A percentile compares a stretch with the other conserved stretches of the same genome.
phyloP scores from a whole-genome alignment of 2,888 invertebrate species.

The Dasypogon diadema region DNA sequence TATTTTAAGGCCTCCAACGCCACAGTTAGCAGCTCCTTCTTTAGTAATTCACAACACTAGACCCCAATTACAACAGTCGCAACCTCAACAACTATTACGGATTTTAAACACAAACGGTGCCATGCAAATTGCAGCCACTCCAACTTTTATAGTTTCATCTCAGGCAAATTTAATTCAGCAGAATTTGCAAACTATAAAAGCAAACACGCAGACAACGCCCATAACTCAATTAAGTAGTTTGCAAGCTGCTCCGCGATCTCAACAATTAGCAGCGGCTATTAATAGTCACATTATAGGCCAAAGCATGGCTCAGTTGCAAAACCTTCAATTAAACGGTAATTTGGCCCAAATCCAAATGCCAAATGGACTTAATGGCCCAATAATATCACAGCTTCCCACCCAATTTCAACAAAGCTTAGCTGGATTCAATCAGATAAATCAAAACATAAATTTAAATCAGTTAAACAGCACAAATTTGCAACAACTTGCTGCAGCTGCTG shows the following conservation, averaged over 20 bases:
- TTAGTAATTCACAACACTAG: slow-evolving; percentile 68
- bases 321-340: slow-evolving; percentile 66
- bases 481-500: slow-evolving; percentile 61
- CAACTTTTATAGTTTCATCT: slow-evolving; percentile 70
- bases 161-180: slow-evolving; percentile 69
- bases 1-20: slow-evolving; percentile 76
- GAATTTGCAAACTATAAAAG: slow-evolving; percentile 67
- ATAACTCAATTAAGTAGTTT: slow-evolving; percentile 66
- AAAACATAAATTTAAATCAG: slow-evolving; percentile 67
- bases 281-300: slow-evolving; percentile 67
- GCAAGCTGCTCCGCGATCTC: slow-evolving; percentile 67
- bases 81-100: slow-evolving; percentile 72
- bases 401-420: slow-evolving; percentile 66
- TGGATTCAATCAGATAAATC: slow-evolving; percentile 61
- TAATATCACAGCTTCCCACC: slow-evolving; percentile 67
- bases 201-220: slow-evolving; percentile 60
- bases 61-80: slow-evolving; percentile 63
- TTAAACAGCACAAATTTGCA: slow-evolving; percentile 66
- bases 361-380: slow-evolving; percentile 65
- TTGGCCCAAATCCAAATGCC: slow-evolving; percentile 69
- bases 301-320: slow-evolving; percentile 67
- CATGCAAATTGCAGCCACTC: slow-evolving; percentile 71
- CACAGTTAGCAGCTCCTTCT: slow-evolving; percentile 69
- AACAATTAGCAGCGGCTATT: slow-evolving; percentile 66
- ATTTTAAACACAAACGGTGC: slow-evolving; percentile 75